Evolutionary conservation across 2,113 vertebrate genomes (phyloP).

Genomic region (Entelurus aequoreus): DNA sequence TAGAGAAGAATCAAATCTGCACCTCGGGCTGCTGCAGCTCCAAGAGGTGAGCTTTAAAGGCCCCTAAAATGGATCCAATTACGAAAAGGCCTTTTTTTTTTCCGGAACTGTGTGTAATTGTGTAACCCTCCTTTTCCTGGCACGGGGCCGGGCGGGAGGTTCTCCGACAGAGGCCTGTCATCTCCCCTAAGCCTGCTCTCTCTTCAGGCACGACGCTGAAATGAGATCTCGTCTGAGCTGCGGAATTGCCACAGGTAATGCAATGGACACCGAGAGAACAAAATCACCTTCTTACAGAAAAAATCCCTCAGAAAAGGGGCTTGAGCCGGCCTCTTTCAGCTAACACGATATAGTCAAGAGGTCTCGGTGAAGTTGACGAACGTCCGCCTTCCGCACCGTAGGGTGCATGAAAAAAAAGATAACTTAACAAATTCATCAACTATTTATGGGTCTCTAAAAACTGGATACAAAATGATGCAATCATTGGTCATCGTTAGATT

Average conservation of each 20-base stretch:
- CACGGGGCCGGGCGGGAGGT: conserved; percentile 3
- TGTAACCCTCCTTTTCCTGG: conserved; percentile 68
- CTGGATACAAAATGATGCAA: background rate
- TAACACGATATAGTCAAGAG: conserved; percentile 43
- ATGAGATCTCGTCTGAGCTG: conserved; percentile 63
- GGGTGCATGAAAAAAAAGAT: conserved; percentile 11
- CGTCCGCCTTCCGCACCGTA: conserved; percentile 12
- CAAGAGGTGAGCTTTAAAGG: conserved; percentile 57
- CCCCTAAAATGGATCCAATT: conserved; percentile 67
- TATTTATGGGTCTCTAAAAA: conserved; percentile 6
- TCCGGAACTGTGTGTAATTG: conserved; percentile 63
- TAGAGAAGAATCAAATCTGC: conserved; percentile 32
- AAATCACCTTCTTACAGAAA: conserved; percentile 55
- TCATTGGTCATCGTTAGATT: background rate
- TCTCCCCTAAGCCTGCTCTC: conserved; percentile 60
- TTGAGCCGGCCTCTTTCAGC: conserved; percentile 44
- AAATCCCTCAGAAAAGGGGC: conserved; percentile 39
- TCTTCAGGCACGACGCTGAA: conserved; percentile 49
- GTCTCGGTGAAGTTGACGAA: conserved; percentile 33
- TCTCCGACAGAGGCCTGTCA: conserved; percentile 64
- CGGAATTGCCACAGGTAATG: conserved; percentile 59
- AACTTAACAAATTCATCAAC: conserved; percentile 4
- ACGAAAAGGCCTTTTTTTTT: conserved; percentile 56
- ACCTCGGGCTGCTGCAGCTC: conserved; percentile 41
- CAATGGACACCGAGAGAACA: conserved; percentile 46